Evolutionary conservation across 2,797 vertebrate species (phyloP).

Genomic region (Epinephelus awoara): DNA sequence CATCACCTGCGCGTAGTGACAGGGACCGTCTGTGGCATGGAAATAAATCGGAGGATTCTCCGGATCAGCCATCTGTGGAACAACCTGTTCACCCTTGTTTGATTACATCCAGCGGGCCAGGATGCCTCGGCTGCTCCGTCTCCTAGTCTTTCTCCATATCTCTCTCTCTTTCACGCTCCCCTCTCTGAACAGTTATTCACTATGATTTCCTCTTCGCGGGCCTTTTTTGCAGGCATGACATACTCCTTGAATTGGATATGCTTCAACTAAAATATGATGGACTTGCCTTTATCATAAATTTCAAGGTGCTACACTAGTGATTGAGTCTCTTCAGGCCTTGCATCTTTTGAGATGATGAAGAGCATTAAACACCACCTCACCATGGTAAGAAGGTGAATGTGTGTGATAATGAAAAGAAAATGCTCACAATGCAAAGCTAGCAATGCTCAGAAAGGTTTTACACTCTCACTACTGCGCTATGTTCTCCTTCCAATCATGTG

Average conservation of each 20-base stretch:
- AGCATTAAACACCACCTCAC: conserved; percentile 22
- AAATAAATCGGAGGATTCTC: conserved; percentile 78
- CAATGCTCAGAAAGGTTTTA: not conserved
- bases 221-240: conserved; percentile 55
- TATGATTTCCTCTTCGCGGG: conserved; percentile 57
- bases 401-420: conserved; percentile 28
- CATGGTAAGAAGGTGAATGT: conserved; percentile 19
- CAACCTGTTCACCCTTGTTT: conserved; percentile 81
- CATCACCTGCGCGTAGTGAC: conserved; percentile 70
- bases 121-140: conserved; percentile 46
- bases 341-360: conserved; percentile 51
- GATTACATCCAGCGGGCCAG: conserved; percentile 73
- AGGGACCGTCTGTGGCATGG: conserved; percentile 71
- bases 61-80: conserved; percentile 80
- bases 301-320: conserved; percentile 26
- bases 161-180: conserved; percentile 26
- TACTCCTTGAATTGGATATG: conserved; percentile 68
- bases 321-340: conserved; percentile 38
- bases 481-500: not conserved
- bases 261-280: conserved; percentile 70
- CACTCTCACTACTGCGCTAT: not conserved
- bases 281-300: conserved; percentile 62
- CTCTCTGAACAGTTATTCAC: conserved; percentile 41
- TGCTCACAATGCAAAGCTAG: conserved; percentile 24
- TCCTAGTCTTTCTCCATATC: conserved; percentile 37